These are phyloP conservation scores for Nyctalus aviator DNA, from an alignment of 2,797 vertebrate genomes.

Conservation along the genomic window DNA sequence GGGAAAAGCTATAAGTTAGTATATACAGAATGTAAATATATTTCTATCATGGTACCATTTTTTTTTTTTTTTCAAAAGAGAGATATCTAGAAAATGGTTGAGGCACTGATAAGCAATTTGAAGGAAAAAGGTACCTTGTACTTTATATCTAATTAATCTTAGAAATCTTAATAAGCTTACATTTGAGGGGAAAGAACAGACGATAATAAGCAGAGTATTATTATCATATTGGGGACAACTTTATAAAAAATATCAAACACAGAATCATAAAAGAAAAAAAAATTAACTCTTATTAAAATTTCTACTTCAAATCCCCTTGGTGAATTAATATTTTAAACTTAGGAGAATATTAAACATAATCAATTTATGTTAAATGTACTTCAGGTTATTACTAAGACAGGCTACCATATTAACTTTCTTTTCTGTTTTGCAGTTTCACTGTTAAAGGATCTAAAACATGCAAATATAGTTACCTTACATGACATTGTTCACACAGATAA, in stretches of 20 bases:
- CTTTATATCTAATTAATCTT: conserved; percentile 17
- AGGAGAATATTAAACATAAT: conserved; percentile 18
- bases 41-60: conserved; percentile 2
- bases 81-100: conserved; percentile 45
- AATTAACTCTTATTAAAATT: not conserved
- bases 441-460: conserved; percentile 99
- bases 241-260: conserved; percentile 24
- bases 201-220: not conserved
- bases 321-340: conserved; percentile 38
- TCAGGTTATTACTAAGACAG: conserved; percentile 45
- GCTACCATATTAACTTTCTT: conserved; percentile 65
- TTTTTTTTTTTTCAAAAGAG: conserved; percentile 26
- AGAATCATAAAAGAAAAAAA: conserved; percentile 17
- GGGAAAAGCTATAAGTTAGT: conserved; percentile 1
- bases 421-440: conserved; percentile 93
- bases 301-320: not conserved
- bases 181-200: not conserved
- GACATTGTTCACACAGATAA: conserved; percentile 99
- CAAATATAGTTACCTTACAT: conserved; percentile 98
- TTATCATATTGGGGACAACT: conserved; percentile 1
- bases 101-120: conserved; percentile 19
- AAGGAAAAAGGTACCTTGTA: not conserved
- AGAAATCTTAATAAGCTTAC: not conserved
- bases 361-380: not conserved
- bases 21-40: not conserved